A percentile compares a stretch with the other conserved stretches of the same genome.
These are phyloP conservation scores for Verasper variegatus DNA, from an alignment of 2,113 vertebrate species.

Conservation along the genomic window DNA sequence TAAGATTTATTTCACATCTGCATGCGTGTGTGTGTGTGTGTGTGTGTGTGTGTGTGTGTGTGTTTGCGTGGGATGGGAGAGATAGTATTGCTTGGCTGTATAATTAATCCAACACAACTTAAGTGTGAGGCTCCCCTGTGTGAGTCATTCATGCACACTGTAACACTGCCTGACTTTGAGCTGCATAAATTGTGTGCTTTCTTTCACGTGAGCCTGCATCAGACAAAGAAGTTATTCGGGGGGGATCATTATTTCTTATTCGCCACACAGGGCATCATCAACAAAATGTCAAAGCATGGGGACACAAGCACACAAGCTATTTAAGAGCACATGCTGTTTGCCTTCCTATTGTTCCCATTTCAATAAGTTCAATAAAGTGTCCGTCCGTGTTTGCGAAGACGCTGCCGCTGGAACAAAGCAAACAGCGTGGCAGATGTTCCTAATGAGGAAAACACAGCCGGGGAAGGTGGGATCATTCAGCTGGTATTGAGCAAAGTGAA, in stretches of 20 bases:
- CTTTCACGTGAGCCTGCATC: constrained; percentile 3
- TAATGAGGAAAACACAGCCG: constrained; percentile 59
- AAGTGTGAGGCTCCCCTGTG: constrained; percentile 35
- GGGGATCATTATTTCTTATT: constrained; percentile 37
- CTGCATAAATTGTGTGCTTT: constrained; percentile 19
- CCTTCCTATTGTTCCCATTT: constrained; percentile 53
- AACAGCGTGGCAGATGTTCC: constrained; percentile 69
- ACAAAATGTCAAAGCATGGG: constrained; percentile 36
- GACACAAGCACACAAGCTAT: constrained; percentile 18
- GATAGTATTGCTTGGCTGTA: constrained; percentile 21
- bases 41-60: constrained; percentile 24
- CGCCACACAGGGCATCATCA: neutral
- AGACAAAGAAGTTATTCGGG: neutral
- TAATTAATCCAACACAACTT: constrained; percentile 57
- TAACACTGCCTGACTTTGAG: constrained; percentile 20
- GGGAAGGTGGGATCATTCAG: constrained; percentile 53
- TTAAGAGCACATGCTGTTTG: constrained; percentile 43
- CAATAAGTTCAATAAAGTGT: constrained; percentile 53
- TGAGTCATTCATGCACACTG: constrained; percentile 31
- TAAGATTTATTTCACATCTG: constrained; percentile 58
- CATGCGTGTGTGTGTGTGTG: constrained; percentile 34
- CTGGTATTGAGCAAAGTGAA: constrained; percentile 38
- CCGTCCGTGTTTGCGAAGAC: constrained; percentile 64
- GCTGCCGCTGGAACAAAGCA: constrained; percentile 60
- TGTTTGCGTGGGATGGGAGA: constrained; percentile 5